Evolutionary conservation across 2,888 invertebrate species (phyloP).

Genomic region (Eupsilia transversa): DNA sequence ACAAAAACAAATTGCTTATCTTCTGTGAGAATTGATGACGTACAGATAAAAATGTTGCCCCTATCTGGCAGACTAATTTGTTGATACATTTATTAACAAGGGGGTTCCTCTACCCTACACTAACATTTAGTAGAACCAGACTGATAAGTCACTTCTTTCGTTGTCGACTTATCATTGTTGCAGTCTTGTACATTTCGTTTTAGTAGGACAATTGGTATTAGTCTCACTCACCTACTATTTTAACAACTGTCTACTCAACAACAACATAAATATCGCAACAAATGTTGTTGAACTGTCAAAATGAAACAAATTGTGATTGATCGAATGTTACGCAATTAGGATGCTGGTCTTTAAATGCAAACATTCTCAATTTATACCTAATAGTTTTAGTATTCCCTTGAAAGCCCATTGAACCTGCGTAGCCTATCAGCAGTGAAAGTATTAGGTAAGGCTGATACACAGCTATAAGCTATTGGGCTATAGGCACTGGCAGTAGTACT

Average conservation of each 20-base stretch:
- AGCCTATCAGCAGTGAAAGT: background rate
- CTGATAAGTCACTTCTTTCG: background rate
- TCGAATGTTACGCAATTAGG: too few relatives aligned
- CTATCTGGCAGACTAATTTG: background rate
- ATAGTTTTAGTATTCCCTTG: background rate
- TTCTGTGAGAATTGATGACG: background rate
- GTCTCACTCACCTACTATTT: background rate
- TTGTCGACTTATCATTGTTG: background rate
- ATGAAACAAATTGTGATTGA: too few relatives aligned
- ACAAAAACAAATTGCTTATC: background rate
- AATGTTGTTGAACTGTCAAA: too few relatives aligned
- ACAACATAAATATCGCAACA: too few relatives aligned
- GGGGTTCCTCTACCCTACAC: conserved; percentile 18
- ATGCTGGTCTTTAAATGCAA: background rate
- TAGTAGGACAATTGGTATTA: background rate
- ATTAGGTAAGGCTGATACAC: background rate
- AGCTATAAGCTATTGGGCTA: background rate
- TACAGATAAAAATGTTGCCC: background rate
- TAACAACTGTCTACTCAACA: background rate
- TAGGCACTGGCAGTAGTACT: background rate
- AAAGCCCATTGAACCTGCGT: background rate
- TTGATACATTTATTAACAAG: too few relatives aligned
- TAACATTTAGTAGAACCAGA: conserved; percentile 1
- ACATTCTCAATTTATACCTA: background rate
- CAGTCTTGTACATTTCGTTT: background rate